Evolutionary conservation across 2,797 vertebrate species (phyloP).

Genomic region (Odontamblyopus lacepedii): DNA sequence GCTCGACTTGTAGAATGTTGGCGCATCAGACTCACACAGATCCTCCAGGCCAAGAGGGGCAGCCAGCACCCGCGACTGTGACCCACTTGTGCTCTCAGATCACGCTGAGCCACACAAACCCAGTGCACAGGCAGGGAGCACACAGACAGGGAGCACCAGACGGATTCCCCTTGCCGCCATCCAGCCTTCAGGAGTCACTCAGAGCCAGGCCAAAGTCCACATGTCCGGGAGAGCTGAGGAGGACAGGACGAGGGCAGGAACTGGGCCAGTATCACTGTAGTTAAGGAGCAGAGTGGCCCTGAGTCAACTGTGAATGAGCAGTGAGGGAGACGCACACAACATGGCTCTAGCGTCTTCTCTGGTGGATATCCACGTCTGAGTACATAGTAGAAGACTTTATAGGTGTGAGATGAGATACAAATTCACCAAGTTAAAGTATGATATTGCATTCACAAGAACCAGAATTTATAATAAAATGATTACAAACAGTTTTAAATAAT

Average conservation of each 20-base stretch:
- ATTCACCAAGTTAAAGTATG: background rate
- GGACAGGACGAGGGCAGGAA: slow-evolving; percentile 29
- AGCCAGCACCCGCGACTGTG: slow-evolving; percentile 53
- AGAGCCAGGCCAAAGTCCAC: slow-evolving; percentile 31
- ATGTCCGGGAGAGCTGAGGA: slow-evolving; percentile 24
- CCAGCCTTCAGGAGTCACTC: slow-evolving; percentile 36
- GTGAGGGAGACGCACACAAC: slow-evolving; percentile 1
- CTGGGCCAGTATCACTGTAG: slow-evolving; percentile 23
- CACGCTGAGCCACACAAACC: slow-evolving; percentile 55
- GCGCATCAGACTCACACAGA: slow-evolving; percentile 42
- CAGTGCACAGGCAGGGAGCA: slow-evolving; percentile 33
- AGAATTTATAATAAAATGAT: no score
- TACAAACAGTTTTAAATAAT: no score
- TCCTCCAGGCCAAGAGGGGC: slow-evolving; percentile 57
- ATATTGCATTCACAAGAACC: no score
- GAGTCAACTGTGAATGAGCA: slow-evolving; percentile 9
- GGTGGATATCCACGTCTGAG: background rate
- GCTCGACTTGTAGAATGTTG: slow-evolving; percentile 78
- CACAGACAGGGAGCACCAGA: slow-evolving; percentile 48
- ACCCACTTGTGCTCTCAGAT: slow-evolving; percentile 61
- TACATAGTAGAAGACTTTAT: background rate
- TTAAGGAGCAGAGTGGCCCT: slow-evolving; percentile 22
- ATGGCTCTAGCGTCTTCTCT: background rate
- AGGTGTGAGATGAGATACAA: background rate
- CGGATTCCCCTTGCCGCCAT: slow-evolving; percentile 49